These are phyloP conservation scores for Daktulosphaira vitifoliae DNA, from an alignment of 1,140 invertebrate genomes.

Conservation along the genomic window DNA sequence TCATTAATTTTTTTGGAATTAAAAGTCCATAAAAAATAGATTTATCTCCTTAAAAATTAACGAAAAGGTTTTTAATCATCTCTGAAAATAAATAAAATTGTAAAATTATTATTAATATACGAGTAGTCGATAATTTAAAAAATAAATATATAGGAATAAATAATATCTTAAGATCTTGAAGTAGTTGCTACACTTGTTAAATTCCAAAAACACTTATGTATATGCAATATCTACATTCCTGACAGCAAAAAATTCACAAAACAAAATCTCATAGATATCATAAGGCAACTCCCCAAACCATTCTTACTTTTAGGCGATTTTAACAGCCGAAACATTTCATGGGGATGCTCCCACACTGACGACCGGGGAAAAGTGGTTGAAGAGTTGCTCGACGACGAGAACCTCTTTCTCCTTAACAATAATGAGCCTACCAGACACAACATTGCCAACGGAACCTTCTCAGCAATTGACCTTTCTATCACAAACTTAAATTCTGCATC, in stretches of 20 bases:
- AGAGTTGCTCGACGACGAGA: neutral
- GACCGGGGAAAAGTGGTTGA: neutral
- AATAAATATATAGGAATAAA: too few species aligned
- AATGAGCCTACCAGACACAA: neutral
- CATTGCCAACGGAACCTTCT: neutral
- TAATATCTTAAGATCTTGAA: too few species aligned
- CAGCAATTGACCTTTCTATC: neutral
- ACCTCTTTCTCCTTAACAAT: neutral
- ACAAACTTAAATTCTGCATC: neutral
- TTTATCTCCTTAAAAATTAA: too few species aligned
- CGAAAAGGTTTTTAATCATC: too few species aligned
- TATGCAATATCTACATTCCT: too few species aligned
- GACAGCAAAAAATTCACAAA: neutral
- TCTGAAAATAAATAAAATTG: too few species aligned
- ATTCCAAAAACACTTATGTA: too few species aligned
- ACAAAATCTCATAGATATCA: neutral
- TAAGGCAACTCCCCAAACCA: neutral
- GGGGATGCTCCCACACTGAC: neutral
- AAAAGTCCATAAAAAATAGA: too few species aligned
- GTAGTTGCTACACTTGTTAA: too few species aligned
- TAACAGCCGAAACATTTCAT: neutral
- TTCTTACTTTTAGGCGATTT: neutral
- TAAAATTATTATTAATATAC: too few species aligned
- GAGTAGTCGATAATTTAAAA: too few species aligned
- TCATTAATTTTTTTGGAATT: too few species aligned